These are phyloP conservation scores for Lucilia cuprina DNA, from an alignment of 1,140 invertebrate species.

Conservation along the genomic window DNA sequence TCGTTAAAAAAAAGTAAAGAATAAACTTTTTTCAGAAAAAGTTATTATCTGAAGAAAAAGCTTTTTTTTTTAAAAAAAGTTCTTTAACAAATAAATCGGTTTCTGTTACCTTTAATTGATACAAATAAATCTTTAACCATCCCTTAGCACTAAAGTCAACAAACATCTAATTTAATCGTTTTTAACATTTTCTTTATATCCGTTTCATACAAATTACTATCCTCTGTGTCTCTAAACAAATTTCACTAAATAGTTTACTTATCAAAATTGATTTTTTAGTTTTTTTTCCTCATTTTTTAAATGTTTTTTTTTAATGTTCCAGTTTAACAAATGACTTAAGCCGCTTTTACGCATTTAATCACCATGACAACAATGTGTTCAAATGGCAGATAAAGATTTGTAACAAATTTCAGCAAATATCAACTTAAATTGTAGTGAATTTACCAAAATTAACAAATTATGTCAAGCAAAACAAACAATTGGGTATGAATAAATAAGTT, in stretches of 20 bases:
- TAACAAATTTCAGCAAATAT: constrained; percentile 30
- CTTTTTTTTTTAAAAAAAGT: no score
- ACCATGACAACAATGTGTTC: constrained; percentile 47
- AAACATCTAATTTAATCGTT: no score
- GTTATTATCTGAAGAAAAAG: no score
- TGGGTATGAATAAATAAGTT: no score
- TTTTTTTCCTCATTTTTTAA: not conserved
- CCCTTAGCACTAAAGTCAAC: no score
- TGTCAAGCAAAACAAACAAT: constrained; percentile 46
- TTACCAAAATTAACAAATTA: constrained; percentile 59
- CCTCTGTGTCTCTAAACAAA: not conserved
- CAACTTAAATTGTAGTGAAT: constrained; percentile 23
- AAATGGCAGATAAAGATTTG: constrained; percentile 28
- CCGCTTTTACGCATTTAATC: constrained; percentile 47
- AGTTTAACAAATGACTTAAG: constrained; percentile 32
- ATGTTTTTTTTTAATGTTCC: no score
- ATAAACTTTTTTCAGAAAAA: no score
- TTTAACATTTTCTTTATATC: no score
- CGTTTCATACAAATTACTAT: not conserved
- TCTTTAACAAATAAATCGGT: not conserved
- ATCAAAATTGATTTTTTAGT: not conserved
- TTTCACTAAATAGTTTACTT: not conserved
- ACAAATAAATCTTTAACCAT: no score
- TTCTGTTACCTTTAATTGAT: not conserved
- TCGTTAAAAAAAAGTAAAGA: no score